phyloP scores from a whole-genome alignment of 2,888 invertebrate genomes.

The Caenorhabditis panamensis region DNA sequence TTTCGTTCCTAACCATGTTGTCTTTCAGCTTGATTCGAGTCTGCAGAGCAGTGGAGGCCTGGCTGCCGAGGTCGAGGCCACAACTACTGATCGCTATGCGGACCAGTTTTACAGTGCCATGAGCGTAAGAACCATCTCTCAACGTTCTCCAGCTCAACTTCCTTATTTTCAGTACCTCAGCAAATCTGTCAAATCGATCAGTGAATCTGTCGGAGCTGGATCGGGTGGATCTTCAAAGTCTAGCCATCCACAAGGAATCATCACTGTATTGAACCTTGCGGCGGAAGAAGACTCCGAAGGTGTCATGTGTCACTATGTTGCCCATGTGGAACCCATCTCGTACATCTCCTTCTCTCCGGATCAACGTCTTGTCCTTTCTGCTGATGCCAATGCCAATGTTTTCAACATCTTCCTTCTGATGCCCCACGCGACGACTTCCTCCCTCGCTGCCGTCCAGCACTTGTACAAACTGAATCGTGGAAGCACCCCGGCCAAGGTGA shows the following conservation, averaged over 20 bases:
- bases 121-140: slow-evolving; percentile 80
- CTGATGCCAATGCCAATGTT: slow-evolving; percentile 82
- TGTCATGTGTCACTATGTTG: slow-evolving; percentile 75
- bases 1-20: no score
- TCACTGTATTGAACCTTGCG: slow-evolving; percentile 69
- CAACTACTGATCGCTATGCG: slow-evolving; percentile 80
- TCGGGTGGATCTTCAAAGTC: slow-evolving; percentile 50
- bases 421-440: slow-evolving; percentile 90
- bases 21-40: slow-evolving; percentile 81
- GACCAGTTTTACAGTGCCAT: slow-evolving; percentile 83
- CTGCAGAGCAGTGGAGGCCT: slow-evolving; percentile 74
- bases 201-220: slow-evolving; percentile 81
- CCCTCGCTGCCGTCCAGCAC: slow-evolving; percentile 89
- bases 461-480: slow-evolving; percentile 94
- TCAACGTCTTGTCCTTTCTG: slow-evolving; percentile 81
- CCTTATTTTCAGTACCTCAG: background rate
- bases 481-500: slow-evolving; percentile 94
- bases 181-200: slow-evolving; percentile 82
- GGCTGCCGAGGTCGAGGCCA: slow-evolving; percentile 62
- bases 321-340: slow-evolving; percentile 69
- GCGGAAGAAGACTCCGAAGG: slow-evolving; percentile 25
- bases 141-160: background rate
- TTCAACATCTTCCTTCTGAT: slow-evolving; percentile 96
- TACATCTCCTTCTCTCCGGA: slow-evolving; percentile 67
- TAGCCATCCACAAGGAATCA: slow-evolving; percentile 62